Conservation (phyloP, 2,797 vertebrate genomes). For the Amphiprion clarkii region DNA sequence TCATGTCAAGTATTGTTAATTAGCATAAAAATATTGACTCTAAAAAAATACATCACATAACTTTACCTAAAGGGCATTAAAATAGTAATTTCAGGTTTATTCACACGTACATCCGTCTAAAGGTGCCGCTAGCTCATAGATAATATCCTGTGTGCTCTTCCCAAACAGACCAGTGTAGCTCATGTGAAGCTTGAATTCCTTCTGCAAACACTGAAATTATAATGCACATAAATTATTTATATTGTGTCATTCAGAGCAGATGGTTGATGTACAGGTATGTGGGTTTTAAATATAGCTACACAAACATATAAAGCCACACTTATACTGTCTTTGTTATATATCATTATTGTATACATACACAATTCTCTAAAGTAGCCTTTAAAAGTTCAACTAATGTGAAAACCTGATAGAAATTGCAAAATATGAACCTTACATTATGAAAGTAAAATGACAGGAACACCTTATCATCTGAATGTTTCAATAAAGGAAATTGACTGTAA, state of each 20-base stretch:
- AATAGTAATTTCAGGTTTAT: not conserved
- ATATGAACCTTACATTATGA: too few relatives aligned
- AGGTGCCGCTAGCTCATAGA: not conserved
- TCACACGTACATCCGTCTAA: not conserved
- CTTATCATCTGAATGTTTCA: not conserved
- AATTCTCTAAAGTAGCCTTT: too few relatives aligned
- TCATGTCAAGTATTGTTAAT: too few relatives aligned
- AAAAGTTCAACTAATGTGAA: not conserved
- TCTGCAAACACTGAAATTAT: not conserved
- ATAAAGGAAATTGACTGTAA: not conserved
- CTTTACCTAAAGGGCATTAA: not conserved
- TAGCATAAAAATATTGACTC: not conserved
- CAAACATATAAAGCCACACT: not conserved
- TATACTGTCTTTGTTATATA: too few relatives aligned
- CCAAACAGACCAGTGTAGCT: not conserved
- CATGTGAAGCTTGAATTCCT: not conserved
- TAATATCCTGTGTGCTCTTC: not conserved
- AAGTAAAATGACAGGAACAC: not conserved
- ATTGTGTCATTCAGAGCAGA: not conserved
- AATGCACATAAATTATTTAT: not conserved
- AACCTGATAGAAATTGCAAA: not conserved
- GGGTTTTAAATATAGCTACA: not conserved
- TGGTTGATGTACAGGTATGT: not conserved
- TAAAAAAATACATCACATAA: not conserved
- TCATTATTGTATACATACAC: too few relatives aligned